Evolutionary conservation across 2,888 invertebrate genomes (phyloP).

Genomic region (Yponomeuta evonymella): DNA sequence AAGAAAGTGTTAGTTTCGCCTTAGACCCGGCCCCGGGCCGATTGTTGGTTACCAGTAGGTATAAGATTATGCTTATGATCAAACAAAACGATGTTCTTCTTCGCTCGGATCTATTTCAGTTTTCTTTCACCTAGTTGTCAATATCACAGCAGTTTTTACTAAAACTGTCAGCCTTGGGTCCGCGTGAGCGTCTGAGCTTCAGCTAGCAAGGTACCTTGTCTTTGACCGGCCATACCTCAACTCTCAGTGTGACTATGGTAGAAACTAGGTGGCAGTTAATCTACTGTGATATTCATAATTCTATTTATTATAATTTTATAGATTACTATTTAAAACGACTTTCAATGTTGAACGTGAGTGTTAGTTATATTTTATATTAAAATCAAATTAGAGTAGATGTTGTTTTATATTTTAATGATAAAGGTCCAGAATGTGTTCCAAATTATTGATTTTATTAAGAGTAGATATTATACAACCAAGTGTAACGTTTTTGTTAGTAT

Average conservation of each 20-base stretch:
- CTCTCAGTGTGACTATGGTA: background rate
- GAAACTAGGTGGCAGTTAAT: constrained; percentile 62
- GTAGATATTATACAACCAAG: constrained; percentile 48
- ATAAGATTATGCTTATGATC: constrained; percentile 55
- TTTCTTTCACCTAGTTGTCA: constrained; percentile 49
- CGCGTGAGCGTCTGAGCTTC: background rate
- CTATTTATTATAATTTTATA: constrained; percentile 67
- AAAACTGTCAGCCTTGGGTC: constrained; percentile 48
- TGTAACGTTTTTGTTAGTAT: constrained; percentile 51
- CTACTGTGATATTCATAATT: constrained; percentile 75
- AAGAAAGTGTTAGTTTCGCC: constrained; percentile 29
- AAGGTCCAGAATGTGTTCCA: constrained; percentile 70
- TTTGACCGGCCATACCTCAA: background rate
- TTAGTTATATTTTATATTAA: constrained; percentile 56
- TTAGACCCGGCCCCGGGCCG: constrained; percentile 40
- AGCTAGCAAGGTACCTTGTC: background rate
- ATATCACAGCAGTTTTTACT: constrained; percentile 71
- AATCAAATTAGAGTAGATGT: constrained; percentile 57
- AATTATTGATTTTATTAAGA: constrained; percentile 53
- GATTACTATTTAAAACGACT: constrained; percentile 58
- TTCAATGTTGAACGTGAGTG: constrained; percentile 53
- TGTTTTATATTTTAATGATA: constrained; percentile 52
- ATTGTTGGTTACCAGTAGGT: constrained; percentile 68
- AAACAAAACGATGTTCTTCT: constrained; percentile 45
- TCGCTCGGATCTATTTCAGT: constrained; percentile 29